Evolutionary conservation across 2,888 invertebrate species (phyloP).

Genomic region (Drosophila atripex): DNA sequence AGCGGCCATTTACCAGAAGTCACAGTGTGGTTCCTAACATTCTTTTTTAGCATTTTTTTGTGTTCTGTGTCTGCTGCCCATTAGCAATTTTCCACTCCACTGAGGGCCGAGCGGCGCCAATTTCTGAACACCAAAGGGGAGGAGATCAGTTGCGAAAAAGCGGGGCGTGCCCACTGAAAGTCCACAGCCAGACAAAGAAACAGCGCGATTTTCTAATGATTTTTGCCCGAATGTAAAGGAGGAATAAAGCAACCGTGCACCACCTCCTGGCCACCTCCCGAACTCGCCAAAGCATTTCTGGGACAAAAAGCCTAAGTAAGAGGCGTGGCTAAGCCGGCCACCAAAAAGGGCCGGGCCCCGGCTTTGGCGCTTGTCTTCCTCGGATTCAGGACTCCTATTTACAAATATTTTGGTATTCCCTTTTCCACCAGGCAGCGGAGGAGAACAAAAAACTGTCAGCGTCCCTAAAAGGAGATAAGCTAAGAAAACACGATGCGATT

Average conservation of each 20-base stretch:
- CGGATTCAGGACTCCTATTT: slow-evolving; percentile 16
- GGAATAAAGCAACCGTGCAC: slow-evolving; percentile 7
- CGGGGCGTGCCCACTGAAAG: slow-evolving; percentile 37
- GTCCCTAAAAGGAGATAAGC: slow-evolving; percentile 38
- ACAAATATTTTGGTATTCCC: slow-evolving; percentile 44
- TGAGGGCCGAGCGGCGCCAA: slow-evolving; percentile 40
- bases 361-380: slow-evolving; percentile 24
- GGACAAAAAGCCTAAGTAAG: slow-evolving; percentile 40
- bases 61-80: slow-evolving; percentile 53
- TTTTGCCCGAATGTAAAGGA: slow-evolving; percentile 27
- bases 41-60: slow-evolving; percentile 7
- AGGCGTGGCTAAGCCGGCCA: slow-evolving; percentile 35
- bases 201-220: slow-evolving; percentile 31
- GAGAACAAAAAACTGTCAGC: slow-evolving; percentile 37
- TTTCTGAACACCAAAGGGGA: slow-evolving; percentile 56
- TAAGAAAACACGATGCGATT: slow-evolving; percentile 48
- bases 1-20: slow-evolving; percentile 64
- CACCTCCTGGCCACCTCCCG: neutral
- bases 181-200: slow-evolving; percentile 15
- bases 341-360: slow-evolving; percentile 42
- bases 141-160: slow-evolving; percentile 50
- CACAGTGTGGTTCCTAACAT: slow-evolving; percentile 41
- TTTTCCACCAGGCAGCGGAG: slow-evolving; percentile 23
- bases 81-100: slow-evolving; percentile 76
- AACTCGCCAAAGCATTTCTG: slow-evolving; percentile 18